Evolutionary conservation across 2,797 vertebrate species (phyloP), one percentile per base, ranked within the genome.

Genomic region (Leptodactylus fallax): DNA sequence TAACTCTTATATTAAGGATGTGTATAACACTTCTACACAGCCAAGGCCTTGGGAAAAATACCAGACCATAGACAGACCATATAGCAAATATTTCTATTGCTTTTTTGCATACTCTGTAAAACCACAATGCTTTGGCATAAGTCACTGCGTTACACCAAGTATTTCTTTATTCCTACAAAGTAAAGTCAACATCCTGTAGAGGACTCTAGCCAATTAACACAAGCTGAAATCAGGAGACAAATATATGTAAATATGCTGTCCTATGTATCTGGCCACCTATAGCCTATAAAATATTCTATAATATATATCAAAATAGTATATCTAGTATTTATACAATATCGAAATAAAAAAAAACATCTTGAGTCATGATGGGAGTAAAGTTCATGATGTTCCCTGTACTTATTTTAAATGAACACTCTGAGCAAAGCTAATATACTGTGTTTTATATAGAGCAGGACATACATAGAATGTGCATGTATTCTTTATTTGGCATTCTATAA

Each of bases 101-200:
- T 49, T 81, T 47, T 65, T 47, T 65, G 16, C 60, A 81, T 81
- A 49, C 79, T 51, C 8, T 51, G 63, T 81, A 65, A 81, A 81
- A 65, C 79, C 60, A 10, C 60, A 51, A 17, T 3, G 1, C 14
- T 51, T 81, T 81, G 79, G 79, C 79, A 81, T n/a, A 16, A 65
- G 79, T 81, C 13, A 49, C 21, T 10, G 79, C 6, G 79, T 65
- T 81, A 81, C 79, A 65, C 79, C 60, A 58, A 65, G 8, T 21
- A 47, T 65, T 13, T 14, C 45, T 81, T 81, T 21, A 63, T 21
- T 23, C 12, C 51, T 65, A n/a, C 23, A 51, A 51, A 51, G 47
- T 36, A 51, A 51, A 51, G 47, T 36, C 47, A 49, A 76, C 72
- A 76, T 76, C 72, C 72, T 49, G 72, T 51, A 51, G 11, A 49